phyloP scores from a whole-genome alignment of 1,140 invertebrate species.

The Leptestheria dahalacensis region DNA sequence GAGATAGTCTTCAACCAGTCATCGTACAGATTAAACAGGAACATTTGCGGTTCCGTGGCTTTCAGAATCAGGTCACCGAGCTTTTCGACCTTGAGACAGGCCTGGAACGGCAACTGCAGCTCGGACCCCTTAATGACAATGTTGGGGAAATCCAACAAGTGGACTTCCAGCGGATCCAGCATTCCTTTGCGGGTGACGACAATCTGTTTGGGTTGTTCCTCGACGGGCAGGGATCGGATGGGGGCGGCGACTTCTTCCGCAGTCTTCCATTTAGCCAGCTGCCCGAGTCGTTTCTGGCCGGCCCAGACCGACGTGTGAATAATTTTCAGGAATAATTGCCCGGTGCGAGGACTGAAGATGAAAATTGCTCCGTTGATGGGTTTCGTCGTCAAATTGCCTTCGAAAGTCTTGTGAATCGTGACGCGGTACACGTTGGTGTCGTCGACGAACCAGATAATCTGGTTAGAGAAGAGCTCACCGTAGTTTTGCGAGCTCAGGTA shows the following conservation, averaged over 20 bases:
- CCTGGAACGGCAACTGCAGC: conserved; percentile 95
- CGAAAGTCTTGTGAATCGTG: conserved; percentile 99
- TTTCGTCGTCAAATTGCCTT: conserved; percentile 97
- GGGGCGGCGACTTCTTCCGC: conserved; percentile 98
- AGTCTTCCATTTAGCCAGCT: conserved; percentile 97
- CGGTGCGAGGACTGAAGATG: conserved; percentile 97
- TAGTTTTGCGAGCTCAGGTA: conserved; percentile 98
- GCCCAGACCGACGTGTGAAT: conserved; percentile 99
- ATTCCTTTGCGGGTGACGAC: conserved; percentile 98
- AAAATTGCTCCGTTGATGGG: conserved; percentile 99
- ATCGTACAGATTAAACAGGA: conserved; percentile 96
- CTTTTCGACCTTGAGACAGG: conserved; percentile 96
- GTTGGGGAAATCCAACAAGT: conserved; percentile 97
- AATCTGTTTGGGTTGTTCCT: conserved; percentile 99
- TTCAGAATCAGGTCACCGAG: conserved; percentile 98
- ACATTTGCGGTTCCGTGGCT: conserved; percentile 99
- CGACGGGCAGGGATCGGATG: conserved; percentile 94
- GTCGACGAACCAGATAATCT: conserved; percentile 99
- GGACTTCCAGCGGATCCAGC: conserved; percentile 95
- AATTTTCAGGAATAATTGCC: conserved; percentile 98
- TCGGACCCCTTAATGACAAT: conserved; percentile 99
- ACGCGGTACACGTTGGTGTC: conserved; percentile 98
- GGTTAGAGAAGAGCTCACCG: conserved; percentile 96
- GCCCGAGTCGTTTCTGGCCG: conserved; percentile 81
- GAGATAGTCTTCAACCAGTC: conserved; percentile 97